These are phyloP conservation scores for Tautogolabrus adspersus DNA, from an alignment of 2,113 vertebrate genomes.

Conservation along the genomic window DNA sequence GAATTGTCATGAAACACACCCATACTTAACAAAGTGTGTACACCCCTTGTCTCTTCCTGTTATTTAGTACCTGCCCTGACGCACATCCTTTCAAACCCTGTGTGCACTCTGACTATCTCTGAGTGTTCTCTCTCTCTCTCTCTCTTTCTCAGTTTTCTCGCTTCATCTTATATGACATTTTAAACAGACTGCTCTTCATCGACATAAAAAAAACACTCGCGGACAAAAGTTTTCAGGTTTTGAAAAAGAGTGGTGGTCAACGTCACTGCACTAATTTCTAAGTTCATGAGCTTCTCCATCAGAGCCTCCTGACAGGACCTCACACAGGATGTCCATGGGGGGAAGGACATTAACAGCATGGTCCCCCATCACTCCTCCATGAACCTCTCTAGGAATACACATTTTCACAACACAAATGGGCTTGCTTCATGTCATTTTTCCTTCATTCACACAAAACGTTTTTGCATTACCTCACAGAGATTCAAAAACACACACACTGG, in stretches of 20 bases:
- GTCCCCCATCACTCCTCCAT: conserved; percentile 61
- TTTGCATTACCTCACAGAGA: conserved; percentile 1
- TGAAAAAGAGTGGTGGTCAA: too few relatives aligned
- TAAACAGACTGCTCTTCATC: neutral
- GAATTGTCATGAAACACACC: conserved; percentile 78
- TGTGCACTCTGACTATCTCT: conserved; percentile 74
- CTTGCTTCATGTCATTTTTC: conserved; percentile 81
- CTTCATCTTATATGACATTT: neutral
- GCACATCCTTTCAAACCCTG: conserved; percentile 84
- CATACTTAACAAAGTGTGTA: conserved; percentile 79
- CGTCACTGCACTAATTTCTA: neutral
- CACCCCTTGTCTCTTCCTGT: conserved; percentile 84
- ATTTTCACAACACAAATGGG: conserved; percentile 78
- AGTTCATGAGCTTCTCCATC: conserved; percentile 56
- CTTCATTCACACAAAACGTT: conserved; percentile 67
- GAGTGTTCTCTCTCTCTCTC: conserved; percentile 20
- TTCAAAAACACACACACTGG: conserved; percentile 9
- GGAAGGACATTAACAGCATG: conserved; percentile 67
- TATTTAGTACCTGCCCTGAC: conserved; percentile 86
- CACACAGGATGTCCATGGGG: conserved; percentile 69
- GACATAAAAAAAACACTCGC: neutral
- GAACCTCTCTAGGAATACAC: conserved; percentile 67
- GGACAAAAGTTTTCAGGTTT: neutral
- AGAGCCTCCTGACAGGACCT: conserved; percentile 56
- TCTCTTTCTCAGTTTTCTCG: conserved; percentile 8